Percentiles rank a stretch among this genome's conserved stretches.
These are phyloP conservation scores for Scaptomyza graminum DNA, from an alignment of 1,140 invertebrate genomes.

Conservation along the genomic window DNA sequence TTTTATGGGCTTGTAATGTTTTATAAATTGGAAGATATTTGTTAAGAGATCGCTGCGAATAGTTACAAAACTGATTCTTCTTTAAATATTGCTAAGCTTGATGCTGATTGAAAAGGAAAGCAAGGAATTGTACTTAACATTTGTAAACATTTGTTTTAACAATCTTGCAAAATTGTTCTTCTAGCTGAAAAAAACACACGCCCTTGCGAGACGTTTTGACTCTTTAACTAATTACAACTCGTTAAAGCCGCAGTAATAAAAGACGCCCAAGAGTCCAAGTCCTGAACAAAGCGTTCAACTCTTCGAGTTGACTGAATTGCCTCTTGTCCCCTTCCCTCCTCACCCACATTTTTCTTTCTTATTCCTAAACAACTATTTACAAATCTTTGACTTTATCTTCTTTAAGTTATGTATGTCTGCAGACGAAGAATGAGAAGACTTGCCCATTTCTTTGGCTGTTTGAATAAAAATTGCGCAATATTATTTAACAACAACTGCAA, in stretches of 20 bases:
- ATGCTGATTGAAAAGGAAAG: no score
- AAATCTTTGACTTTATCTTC: conserved; percentile 8
- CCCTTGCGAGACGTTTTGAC: neutral
- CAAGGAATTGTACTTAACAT: no score
- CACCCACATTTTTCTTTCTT: neutral
- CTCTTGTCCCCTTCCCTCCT: no score
- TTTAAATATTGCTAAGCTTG: no score
- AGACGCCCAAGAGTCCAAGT: conserved; percentile 21
- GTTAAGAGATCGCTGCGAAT: no score
- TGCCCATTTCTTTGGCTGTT: conserved; percentile 45
- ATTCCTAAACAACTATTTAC: conserved; percentile 3
- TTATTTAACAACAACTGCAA: conserved; percentile 61
- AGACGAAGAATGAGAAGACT: conserved; percentile 8
- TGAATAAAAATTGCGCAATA: conserved; percentile 80
- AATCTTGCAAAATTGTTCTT: neutral
- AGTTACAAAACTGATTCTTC: no score
- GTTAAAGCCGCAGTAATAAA: neutral
- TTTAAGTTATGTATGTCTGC: conserved; percentile 26
- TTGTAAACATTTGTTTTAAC: no score
- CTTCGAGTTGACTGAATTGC: neutral
- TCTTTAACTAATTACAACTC: conserved; percentile 15
- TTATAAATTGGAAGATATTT: no score
- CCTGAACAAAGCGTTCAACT: conserved; percentile 7
- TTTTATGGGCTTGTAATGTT: no score
- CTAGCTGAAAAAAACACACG: neutral